These are phyloP conservation scores for Lagodon rhomboides DNA, from an alignment of 2,797 vertebrate genomes.

Conservation along the genomic window DNA sequence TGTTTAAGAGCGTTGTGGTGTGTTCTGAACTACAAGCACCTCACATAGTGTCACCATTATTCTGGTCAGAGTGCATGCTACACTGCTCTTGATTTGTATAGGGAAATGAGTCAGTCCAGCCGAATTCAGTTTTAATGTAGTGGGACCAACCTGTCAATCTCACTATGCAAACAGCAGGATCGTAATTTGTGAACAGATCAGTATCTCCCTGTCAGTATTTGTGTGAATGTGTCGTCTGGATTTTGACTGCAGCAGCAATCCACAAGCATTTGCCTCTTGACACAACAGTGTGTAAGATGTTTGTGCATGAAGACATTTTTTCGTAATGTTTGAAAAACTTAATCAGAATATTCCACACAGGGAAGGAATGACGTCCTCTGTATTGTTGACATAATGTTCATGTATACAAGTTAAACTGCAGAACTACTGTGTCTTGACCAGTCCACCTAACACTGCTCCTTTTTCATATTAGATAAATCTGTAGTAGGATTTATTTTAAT, in stretches of 20 bases:
- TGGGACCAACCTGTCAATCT: conserved; percentile 29
- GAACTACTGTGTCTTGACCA: background rate
- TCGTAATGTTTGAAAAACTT: conserved; percentile 5
- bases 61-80: conserved; percentile 7
- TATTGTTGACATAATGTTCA: conserved; percentile 18
- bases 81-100: conserved; percentile 39
- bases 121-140: conserved; percentile 28
- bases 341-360: conserved; percentile 5
- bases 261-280: conserved; percentile 25
- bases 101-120: conserved; percentile 29
- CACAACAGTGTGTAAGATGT: conserved; percentile 1
- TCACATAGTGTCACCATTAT: conserved; percentile 10
- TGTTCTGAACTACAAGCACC: conserved; percentile 6
- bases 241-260: conserved; percentile 29
- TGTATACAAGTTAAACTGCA: background rate
- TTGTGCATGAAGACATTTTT: conserved; percentile 25
- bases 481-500: background rate
- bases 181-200: background rate
- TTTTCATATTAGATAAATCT: conserved; percentile 2
- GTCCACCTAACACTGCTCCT: background rate
- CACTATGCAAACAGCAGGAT: background rate
- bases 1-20: conserved; percentile 29
- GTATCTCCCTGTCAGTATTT: background rate
- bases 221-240: background rate
- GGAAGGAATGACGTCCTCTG: conserved; percentile 9